phyloP scores from a whole-genome alignment of 1,140 invertebrate species.

The Ladona fulva region DNA sequence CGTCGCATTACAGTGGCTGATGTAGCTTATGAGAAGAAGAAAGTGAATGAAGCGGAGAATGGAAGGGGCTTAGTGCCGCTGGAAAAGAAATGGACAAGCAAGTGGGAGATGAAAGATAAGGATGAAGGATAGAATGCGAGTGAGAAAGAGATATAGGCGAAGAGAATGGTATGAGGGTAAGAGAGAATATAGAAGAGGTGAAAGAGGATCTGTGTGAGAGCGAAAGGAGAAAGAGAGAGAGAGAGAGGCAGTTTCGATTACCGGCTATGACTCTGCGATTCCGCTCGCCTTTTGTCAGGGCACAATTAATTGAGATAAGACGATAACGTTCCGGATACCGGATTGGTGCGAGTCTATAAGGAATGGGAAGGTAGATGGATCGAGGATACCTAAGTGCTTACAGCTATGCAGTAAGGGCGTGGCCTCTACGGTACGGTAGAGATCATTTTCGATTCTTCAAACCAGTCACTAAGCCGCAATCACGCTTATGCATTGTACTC shows the following conservation, averaged over 20 bases:
- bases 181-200: too few relatives aligned
- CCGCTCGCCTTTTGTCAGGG: constrained; percentile 1
- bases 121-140: not conserved
- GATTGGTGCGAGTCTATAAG: not conserved
- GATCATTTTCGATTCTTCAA: not conserved
- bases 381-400: not conserved
- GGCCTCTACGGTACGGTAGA: not conserved
- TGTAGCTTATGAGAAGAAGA: too few relatives aligned
- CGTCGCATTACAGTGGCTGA: too few relatives aligned
- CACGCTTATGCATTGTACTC: too few relatives aligned
- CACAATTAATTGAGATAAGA: constrained; percentile 3
- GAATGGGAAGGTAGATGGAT: not conserved
- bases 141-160: too few relatives aligned
- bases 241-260: not conserved
- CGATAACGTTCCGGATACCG: constrained; percentile 6
- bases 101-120: not conserved
- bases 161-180: too few relatives aligned
- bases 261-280: not conserved
- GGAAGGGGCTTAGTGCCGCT: not conserved
- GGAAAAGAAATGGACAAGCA: not conserved
- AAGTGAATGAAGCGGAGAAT: not conserved
- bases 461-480: too few relatives aligned
- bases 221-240: not conserved
- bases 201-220: not conserved
- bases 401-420: not conserved